phyloP scores from a whole-genome alignment of 2,797 vertebrate species.

The Trichosurus vulpecula region DNA sequence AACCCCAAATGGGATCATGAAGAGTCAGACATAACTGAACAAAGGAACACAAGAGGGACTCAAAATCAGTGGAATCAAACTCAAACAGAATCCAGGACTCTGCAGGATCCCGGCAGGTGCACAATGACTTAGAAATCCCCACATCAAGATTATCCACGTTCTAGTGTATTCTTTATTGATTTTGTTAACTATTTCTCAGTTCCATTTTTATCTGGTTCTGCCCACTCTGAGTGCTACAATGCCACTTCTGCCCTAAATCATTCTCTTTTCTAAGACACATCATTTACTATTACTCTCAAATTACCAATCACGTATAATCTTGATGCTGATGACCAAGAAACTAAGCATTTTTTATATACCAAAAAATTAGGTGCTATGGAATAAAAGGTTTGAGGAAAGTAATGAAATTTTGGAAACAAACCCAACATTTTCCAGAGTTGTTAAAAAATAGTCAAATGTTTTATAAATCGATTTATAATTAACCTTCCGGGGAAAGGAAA shows the following conservation, averaged over 20 bases:
- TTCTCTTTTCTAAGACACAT: constrained; percentile 34
- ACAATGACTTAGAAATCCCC: background rate
- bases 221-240: constrained; percentile 35
- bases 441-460: background rate
- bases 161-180: background rate
- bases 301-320: background rate
- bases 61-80: background rate
- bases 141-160: background rate
- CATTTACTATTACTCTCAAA: constrained; percentile 34
- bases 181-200: constrained; percentile 40
- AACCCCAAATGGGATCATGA: background rate
- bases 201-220: constrained; percentile 24
- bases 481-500: constrained; percentile 41
- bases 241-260: background rate
- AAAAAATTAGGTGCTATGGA: constrained; percentile 10
- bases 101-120: background rate
- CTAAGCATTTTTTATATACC: constrained; percentile 17
- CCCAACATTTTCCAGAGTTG: constrained; percentile 7
- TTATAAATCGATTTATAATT: background rate
- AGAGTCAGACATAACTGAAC: background rate
- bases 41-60: background rate
- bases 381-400: background rate
- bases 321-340: constrained; percentile 32
- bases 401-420: constrained; percentile 21
- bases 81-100: background rate